Conservation (phyloP, 2,888 invertebrate species). For the Ptychoptera contaminata region DNA sequence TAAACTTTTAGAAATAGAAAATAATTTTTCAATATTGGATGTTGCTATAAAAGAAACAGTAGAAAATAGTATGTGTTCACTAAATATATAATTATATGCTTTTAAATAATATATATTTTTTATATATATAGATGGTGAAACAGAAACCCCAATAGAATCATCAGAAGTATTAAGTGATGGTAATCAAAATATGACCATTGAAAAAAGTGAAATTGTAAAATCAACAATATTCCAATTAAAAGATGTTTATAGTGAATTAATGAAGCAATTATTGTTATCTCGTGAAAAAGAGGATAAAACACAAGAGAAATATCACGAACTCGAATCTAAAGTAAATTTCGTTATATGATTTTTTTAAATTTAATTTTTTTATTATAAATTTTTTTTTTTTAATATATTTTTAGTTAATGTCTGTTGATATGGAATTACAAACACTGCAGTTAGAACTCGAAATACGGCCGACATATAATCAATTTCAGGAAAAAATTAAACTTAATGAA, state of each 20-base stretch:
- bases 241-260: constrained; percentile 10
- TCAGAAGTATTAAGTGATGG: constrained; percentile 10
- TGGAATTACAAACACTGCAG: constrained; percentile 10
- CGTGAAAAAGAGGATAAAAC: not conserved
- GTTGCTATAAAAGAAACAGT: not conserved
- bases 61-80: constrained; percentile 1
- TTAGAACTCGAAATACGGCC: constrained; percentile 11
- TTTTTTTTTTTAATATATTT: constrained; percentile 2
- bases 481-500: constrained; percentile 10
- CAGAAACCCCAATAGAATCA: not conserved
- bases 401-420: constrained; percentile 8
- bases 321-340: constrained; percentile 9
- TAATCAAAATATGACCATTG: constrained; percentile 9
- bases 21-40: no score
- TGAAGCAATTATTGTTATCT: no score
- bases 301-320: constrained; percentile 6
- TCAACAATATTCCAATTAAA: constrained; percentile 6
- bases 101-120: no score
- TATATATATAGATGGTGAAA: not conserved
- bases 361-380: not conserved
- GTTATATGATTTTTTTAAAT: not conserved
- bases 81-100: no score
- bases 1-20: not conserved
- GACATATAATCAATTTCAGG: constrained; percentile 10
- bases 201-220: constrained; percentile 3